These are phyloP conservation scores for Kradibia gibbosae DNA, from an alignment of 1,140 invertebrate genomes.

Conservation along the genomic window DNA sequence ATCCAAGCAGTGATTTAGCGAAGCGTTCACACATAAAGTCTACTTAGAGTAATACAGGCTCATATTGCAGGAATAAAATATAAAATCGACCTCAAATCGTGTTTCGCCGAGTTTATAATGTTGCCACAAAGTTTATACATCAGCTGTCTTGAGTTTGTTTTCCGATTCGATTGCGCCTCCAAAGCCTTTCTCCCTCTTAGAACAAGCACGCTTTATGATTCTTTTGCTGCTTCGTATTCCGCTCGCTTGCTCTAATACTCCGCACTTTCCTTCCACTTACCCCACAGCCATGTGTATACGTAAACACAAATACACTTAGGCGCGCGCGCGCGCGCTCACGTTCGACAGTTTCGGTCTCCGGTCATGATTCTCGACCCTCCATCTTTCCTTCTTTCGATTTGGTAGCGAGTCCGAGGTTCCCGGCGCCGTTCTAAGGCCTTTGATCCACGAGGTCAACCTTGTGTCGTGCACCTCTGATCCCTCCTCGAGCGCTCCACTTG, in stretches of 20 bases:
- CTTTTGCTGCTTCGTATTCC: constrained; percentile 70
- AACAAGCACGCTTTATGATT: constrained; percentile 57
- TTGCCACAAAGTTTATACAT: not conserved
- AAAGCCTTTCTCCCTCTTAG: constrained; percentile 42
- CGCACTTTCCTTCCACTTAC: constrained; percentile 48
- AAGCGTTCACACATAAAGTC: not conserved
- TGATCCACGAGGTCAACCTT: constrained; percentile 56
- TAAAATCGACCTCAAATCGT: not conserved
- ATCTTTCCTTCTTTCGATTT: not conserved
- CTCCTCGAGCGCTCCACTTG: not conserved
- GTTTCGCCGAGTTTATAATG: constrained; percentile 6
- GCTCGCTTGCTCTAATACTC: constrained; percentile 59
- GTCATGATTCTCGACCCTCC: not conserved
- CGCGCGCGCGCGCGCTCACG: too few relatives aligned
- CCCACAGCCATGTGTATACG: constrained; percentile 45
- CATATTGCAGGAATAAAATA: not conserved
- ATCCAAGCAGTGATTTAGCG: not conserved
- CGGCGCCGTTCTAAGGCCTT: constrained; percentile 53
- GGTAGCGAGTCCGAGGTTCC: constrained; percentile 50
- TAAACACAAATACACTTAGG: constrained; percentile 37
- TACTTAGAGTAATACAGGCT: not conserved
- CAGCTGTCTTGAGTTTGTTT: not conserved
- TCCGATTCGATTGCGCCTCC: constrained; percentile 22
- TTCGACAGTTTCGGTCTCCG: not conserved
- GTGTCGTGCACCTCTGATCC: constrained; percentile 43